Conservation (phyloP, 2,797 vertebrate genomes). For the Paguma larvata region DNA sequence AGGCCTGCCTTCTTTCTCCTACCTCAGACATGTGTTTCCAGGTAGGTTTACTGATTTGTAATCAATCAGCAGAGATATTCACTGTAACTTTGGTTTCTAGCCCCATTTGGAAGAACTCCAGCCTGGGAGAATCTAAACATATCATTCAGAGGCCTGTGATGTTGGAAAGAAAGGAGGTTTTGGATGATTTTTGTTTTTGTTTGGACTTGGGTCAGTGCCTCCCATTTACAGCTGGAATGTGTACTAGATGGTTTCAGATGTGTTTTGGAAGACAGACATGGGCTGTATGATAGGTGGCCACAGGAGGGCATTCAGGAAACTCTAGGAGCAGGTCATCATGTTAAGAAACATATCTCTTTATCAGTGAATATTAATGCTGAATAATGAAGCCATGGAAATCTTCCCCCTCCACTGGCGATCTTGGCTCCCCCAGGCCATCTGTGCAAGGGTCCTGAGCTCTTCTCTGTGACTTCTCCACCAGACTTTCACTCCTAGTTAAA, state of each 20-base stretch:
- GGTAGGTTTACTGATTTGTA: conserved; percentile 16
- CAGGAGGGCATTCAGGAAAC: conserved; percentile 62
- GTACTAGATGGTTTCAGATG: conserved; percentile 71
- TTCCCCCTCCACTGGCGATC: background rate
- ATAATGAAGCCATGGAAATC: background rate
- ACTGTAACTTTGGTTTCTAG: conserved; percentile 24
- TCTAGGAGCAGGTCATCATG: conserved; percentile 70
- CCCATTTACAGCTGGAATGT: conserved; percentile 64
- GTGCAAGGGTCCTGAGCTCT: background rate
- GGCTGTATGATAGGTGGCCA: conserved; percentile 62
- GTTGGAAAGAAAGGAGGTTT: conserved; percentile 69
- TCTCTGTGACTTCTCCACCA: background rate
- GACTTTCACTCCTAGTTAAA: background rate
- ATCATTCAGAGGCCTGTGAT: conserved; percentile 66
- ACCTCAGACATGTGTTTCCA: background rate
- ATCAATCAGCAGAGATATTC: conserved; percentile 31
- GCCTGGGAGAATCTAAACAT: conserved; percentile 57
- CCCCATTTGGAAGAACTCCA: conserved; percentile 55
- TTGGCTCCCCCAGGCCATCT: background rate
- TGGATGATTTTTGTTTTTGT: conserved; percentile 73
- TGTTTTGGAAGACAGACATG: conserved; percentile 75
- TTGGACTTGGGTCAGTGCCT: conserved; percentile 70
- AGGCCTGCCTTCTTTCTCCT: background rate
- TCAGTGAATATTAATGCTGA: background rate
- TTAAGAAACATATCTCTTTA: conserved; percentile 19